Evolutionary conservation across 2,797 vertebrate species (phyloP).

Genomic region (Amblyopsis hoosieri): DNA sequence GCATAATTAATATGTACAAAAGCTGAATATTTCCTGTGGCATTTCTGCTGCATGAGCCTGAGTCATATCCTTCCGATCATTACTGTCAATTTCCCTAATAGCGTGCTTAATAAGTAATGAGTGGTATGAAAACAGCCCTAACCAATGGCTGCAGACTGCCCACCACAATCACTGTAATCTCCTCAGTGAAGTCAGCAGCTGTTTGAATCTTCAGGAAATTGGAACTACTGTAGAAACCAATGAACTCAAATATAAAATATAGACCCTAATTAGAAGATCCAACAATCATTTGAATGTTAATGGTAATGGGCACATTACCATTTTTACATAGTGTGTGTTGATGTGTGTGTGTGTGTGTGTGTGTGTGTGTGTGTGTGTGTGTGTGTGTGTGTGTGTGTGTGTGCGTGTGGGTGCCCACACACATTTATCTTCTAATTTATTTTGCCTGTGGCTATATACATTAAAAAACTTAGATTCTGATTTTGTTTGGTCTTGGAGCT

Average conservation of each 20-base stretch:
- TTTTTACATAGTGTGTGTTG: no score
- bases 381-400: no score
- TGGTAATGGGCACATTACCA: no score
- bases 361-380: no score
- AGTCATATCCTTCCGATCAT: constrained; percentile 55
- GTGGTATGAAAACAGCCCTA: constrained; percentile 38
- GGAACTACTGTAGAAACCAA: no score
- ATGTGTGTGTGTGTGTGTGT: no score
- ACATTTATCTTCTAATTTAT: constrained; percentile 1
- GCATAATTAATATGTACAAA: constrained; percentile 63
- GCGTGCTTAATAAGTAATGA: constrained; percentile 71
- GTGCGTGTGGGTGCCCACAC: no score
- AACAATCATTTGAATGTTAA: no score
- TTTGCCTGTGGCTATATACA: constrained; percentile 6
- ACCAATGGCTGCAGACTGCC: constrained; percentile 22
- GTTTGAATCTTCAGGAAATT: no score
- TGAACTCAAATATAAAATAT: no score
- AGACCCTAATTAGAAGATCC: no score
- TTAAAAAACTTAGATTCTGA: background rate
- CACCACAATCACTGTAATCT: background rate
- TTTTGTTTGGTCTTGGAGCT: constrained; percentile 15
- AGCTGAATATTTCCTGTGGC: constrained; percentile 62
- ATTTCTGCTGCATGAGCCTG: constrained; percentile 60
- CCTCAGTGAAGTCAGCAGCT: no score
- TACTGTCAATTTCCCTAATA: constrained; percentile 65